Evolutionary conservation across 2,113 vertebrate species (phyloP).

Genomic region (Periophthalmodon schlosseri): DNA sequence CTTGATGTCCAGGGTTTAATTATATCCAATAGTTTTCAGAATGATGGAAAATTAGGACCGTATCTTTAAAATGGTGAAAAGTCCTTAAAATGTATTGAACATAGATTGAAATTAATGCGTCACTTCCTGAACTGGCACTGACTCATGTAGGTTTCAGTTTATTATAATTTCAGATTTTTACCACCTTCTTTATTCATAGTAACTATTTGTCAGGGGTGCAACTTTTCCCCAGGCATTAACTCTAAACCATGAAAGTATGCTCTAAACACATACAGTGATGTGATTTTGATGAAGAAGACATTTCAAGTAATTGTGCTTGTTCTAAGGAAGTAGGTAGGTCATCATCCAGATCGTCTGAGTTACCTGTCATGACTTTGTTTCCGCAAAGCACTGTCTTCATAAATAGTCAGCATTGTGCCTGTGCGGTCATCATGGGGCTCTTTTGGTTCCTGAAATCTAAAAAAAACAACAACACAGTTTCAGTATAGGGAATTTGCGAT

Average conservation of each 20-base stretch:
- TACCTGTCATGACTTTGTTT: constrained; percentile 72
- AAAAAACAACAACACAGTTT: constrained; percentile 5
- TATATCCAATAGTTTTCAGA: too few relatives aligned
- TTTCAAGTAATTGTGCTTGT: neutral
- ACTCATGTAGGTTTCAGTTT: too few relatives aligned
- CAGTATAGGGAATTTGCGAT: neutral
- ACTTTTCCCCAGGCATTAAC: neutral
- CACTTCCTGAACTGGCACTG: too few relatives aligned
- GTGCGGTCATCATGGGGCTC: constrained; percentile 77
- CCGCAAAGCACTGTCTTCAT: constrained; percentile 41
- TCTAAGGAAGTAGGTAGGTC: neutral
- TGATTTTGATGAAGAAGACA: neutral
- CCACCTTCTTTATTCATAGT: too few relatives aligned
- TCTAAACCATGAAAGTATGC: neutral
- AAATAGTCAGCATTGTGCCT: constrained; percentile 73
- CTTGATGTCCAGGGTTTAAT: too few relatives aligned
- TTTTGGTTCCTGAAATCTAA: constrained; percentile 80
- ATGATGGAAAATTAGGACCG: too few relatives aligned
- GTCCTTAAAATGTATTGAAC: too few relatives aligned
- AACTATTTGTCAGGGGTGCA: too few relatives aligned
- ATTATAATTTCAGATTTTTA: too few relatives aligned
- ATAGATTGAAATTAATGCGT: too few relatives aligned
- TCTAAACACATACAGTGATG: neutral
- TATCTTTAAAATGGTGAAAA: too few relatives aligned
- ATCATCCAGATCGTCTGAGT: neutral